Conservation (phyloP, 2,113 vertebrate species). For the Meleagris gallopavo region DNA sequence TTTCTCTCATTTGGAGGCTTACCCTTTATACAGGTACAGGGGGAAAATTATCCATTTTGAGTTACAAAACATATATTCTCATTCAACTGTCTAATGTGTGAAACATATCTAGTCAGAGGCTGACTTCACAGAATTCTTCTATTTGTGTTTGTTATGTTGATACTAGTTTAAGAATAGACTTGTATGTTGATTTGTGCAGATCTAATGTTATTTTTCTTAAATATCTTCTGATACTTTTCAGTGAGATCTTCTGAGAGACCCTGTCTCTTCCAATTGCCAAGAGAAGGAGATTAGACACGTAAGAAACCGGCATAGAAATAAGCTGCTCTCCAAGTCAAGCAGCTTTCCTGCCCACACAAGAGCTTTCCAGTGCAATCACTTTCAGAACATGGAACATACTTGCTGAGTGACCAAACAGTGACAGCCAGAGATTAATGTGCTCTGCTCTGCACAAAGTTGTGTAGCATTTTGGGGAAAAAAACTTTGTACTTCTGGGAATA, state of each 20-base stretch:
- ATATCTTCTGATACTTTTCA: not conserved
- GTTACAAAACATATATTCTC: not conserved
- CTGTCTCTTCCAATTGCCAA: not conserved
- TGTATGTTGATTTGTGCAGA: not conserved
- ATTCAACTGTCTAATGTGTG: not conserved
- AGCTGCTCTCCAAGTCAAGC: not conserved
- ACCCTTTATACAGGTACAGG: not conserved
- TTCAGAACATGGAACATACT: not conserved
- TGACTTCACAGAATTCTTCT: not conserved
- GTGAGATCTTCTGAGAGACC: no score
- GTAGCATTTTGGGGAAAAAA: not conserved
- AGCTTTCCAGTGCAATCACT: not conserved
- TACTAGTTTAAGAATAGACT: not conserved
- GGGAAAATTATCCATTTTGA: not conserved
- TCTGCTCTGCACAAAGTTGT: not conserved
- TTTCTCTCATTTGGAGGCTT: not conserved
- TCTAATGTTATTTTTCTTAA: not conserved
- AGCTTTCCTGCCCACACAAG: not conserved
- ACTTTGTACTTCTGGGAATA: not conserved
- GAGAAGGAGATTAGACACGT: not conserved
- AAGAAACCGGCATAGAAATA: not conserved
- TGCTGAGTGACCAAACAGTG: not conserved
- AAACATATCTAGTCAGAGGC: not conserved
- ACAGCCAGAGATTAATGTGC: not conserved
- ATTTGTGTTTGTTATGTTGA: not conserved